Conservation (phyloP, 2,113 vertebrate species). For the Zingel zingel region DNA sequence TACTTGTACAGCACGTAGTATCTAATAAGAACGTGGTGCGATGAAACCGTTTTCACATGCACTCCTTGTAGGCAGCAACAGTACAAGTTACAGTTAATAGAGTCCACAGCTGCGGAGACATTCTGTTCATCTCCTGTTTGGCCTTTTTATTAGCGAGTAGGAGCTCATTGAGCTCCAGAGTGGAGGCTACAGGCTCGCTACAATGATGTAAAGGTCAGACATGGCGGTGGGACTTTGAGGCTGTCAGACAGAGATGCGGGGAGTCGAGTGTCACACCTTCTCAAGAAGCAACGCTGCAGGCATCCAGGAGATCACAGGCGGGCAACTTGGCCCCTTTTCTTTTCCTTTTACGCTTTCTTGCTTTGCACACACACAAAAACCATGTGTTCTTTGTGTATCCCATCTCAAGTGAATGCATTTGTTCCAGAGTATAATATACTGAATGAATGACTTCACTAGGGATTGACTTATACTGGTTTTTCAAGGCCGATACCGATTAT, state of each 20-base stretch:
- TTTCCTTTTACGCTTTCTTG: neutral
- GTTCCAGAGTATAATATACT: neutral
- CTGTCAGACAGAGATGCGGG: slow-evolving; percentile 45
- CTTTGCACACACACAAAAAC: neutral
- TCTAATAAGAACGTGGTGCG: neutral
- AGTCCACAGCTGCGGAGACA: slow-evolving; percentile 1
- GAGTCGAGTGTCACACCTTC: slow-evolving; percentile 36
- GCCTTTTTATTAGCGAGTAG: neutral
- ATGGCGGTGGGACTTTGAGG: slow-evolving; percentile 27
- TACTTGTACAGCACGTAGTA: neutral
- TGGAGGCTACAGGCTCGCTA: slow-evolving; percentile 39
- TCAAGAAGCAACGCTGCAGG: slow-evolving; percentile 27
- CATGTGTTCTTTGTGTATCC: neutral
- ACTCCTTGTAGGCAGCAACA: slow-evolving; percentile 6
- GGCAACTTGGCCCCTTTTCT: neutral
- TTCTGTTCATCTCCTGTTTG: slow-evolving; percentile 9
- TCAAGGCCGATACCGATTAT: no score
- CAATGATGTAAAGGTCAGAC: slow-evolving; percentile 71
- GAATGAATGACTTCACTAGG: neutral
- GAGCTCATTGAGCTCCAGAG: slow-evolving; percentile 6
- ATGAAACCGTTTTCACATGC: slow-evolving; percentile 10
- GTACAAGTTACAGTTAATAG: slow-evolving; percentile 31
- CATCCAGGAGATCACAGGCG: neutral
- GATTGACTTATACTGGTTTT: no score
- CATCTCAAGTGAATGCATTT: neutral